Evolutionary conservation across 2,888 invertebrate species (phyloP), one percentile per base, ranked within the genome.

Genomic region (Caenorhabditis sinica): DNA sequence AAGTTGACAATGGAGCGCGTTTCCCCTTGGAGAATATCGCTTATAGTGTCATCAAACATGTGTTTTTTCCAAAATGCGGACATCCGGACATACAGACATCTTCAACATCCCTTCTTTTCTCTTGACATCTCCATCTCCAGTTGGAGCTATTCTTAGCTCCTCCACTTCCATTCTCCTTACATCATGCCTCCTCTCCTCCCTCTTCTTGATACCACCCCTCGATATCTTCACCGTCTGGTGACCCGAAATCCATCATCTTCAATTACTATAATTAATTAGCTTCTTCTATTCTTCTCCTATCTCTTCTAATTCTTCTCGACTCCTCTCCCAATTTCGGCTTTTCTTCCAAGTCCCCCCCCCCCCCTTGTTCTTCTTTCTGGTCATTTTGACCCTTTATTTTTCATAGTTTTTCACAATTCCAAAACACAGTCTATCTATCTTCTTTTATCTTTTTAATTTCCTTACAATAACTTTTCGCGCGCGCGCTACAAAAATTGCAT

Each of bases 201-300:
- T 20, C 53, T 30, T 25, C 45, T 45, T 45, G 17, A 45, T 15
- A 33, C 30, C 45, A 11, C 9, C 15, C 53, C 28, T 23, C n/a
- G n/a, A n/a, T n/a, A n/a, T n/a, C 25, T n/a, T 25, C 20, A 61
- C 69, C 23, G 56, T 58, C 76, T 65, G 49, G 30, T 61, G 66
- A 66, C 60, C 74, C 56, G 36, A 40, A 68, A 69, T 58, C 40
- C 58, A 30, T 43, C 56, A 58, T 76, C 45, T 76, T 68, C 65
- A 65, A 65, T 68, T 68, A 56, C 60, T 60, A 56, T 58, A 76
- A 66, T 68, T 75, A 65, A 65, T 79, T 69, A 56, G 61, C 51
- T 60, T 60, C 76, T 20, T 36, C 49, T 30, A 36, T 33, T 40
- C 45, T 28, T 40, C 28, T 73, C 25, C 71, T 17, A 53, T 53